Percentiles rank a stretch among this genome's conserved stretches.
Conservation (phyloP, 2,113 vertebrate genomes). For the Centropus bengalensis region DNA sequence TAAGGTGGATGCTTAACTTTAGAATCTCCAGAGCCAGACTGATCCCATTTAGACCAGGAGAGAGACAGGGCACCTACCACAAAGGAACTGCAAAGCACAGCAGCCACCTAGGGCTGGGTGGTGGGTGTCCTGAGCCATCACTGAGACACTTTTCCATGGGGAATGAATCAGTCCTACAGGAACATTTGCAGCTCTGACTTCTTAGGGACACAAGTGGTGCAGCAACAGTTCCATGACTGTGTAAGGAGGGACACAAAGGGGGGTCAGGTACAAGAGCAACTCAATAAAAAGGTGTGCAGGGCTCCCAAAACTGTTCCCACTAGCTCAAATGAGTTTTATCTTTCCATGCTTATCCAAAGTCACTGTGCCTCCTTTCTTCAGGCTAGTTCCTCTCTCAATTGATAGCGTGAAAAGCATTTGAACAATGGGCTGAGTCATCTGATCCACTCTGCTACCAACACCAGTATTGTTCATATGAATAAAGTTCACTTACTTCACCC, state of each 20-base stretch:
- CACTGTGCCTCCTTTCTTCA: accelerated
- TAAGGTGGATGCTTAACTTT: background rate
- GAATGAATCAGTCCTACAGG: background rate
- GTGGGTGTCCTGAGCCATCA: background rate
- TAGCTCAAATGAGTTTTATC: background rate
- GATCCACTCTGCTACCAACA: background rate
- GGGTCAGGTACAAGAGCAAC: background rate
- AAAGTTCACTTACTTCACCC: background rate
- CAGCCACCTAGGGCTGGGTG: background rate
- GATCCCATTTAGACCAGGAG: background rate
- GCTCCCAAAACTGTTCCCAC: background rate
- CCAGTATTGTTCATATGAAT: background rate
- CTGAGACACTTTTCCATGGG: background rate
- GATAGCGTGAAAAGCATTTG: background rate
- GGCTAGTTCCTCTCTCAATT: background rate
- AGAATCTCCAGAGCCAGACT: background rate
- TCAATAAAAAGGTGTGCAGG: background rate
- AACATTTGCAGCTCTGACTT: background rate
- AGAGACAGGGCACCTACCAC: background rate
- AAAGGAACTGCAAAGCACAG: background rate
- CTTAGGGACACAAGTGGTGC: background rate
- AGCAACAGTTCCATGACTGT: background rate
- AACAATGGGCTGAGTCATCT: accelerated
- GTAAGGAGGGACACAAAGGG: background rate
- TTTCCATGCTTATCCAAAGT: background rate